These are phyloP conservation scores for Potorous gilbertii DNA, from an alignment of 2,797 vertebrate species.

Conservation along the genomic window DNA sequence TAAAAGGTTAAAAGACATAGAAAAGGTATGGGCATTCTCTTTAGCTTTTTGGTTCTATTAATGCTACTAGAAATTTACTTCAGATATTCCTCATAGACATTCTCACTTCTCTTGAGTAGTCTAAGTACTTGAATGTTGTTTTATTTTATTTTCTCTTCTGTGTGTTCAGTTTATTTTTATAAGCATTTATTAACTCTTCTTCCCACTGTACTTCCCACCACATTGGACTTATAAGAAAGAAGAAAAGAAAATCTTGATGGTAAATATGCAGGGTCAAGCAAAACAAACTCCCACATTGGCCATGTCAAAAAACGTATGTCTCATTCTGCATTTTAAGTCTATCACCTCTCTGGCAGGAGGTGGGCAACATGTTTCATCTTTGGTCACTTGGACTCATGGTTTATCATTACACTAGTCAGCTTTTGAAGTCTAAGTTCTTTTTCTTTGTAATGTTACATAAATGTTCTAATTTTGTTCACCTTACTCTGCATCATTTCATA, in stretches of 20 bases:
- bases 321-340: background rate
- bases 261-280: background rate
- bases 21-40: conserved; percentile 86
- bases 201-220: background rate
- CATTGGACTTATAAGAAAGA: background rate
- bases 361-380: background rate
- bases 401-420: background rate
- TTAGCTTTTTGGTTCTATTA: conserved; percentile 2
- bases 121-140: background rate
- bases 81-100: conserved; percentile 43
- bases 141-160: background rate
- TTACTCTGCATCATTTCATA: background rate
- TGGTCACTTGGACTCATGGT: background rate
- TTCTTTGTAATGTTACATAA: background rate
- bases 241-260: background rate
- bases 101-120: conserved; percentile 14
- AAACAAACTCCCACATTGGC: background rate
- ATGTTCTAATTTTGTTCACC: background rate
- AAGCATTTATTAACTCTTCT: background rate
- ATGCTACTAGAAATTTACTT: conserved; percentile 25
- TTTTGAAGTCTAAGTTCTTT: background rate
- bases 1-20: conserved; percentile 89
- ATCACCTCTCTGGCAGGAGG: background rate
- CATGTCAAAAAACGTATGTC: background rate
- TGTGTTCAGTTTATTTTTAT: background rate